Evolutionary conservation across 2,797 vertebrate genomes (phyloP).

Genomic region (Chaunax sp.): DNA sequence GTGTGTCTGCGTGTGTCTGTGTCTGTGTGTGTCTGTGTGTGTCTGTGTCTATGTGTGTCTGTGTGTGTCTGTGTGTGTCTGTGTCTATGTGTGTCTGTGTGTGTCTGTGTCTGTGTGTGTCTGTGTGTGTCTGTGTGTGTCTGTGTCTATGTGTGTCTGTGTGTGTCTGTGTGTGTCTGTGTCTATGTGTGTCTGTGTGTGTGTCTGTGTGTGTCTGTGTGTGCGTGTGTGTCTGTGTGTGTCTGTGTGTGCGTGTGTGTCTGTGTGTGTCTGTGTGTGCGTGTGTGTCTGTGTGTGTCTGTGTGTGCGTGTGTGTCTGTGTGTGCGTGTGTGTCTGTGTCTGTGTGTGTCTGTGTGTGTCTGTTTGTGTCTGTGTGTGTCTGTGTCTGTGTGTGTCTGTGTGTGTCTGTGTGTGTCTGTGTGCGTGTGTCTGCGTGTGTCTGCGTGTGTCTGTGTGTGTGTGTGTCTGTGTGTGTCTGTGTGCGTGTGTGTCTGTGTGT

Average conservation of each 20-base stretch:
- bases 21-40: neutral
- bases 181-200: neutral
- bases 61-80: no score
- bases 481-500: conserved; percentile 7
- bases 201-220: no score
- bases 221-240: conserved; percentile 1
- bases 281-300: neutral
- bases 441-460: neutral
- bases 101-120: conserved; percentile 2
- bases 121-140: conserved; percentile 11
- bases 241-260: conserved; percentile 11
- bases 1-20: conserved; percentile 13
- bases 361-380: conserved; percentile 13
- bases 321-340: no score
- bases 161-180: no score
- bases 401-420: neutral
- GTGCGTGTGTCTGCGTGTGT: no score
- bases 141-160: no score
- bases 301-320: no score
- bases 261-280: conserved; percentile 54
- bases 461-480: conserved; percentile 3
- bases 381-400: neutral
- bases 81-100: no score
- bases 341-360: neutral
- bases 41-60: neutral